phyloP scores from a whole-genome alignment of 2,797 vertebrate genomes.

The Sitta carolinensis region DNA sequence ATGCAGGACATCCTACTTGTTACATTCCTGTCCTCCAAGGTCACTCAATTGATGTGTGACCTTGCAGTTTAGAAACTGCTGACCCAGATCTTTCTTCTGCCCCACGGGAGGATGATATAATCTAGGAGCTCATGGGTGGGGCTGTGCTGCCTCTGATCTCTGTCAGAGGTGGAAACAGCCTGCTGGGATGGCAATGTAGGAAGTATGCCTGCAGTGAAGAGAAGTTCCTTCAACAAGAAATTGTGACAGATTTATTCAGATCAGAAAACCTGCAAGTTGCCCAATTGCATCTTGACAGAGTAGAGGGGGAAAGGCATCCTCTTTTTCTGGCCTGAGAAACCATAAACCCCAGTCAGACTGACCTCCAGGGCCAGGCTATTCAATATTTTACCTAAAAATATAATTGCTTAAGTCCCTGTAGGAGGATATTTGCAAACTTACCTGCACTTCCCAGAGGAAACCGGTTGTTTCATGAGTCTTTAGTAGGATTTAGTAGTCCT shows the following conservation, averaged over 20 bases:
- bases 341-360: not conserved
- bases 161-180: not conserved
- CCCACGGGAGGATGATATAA: not conserved
- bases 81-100: not conserved
- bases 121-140: not conserved
- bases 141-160: not conserved
- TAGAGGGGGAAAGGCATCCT: not conserved
- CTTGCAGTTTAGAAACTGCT: not conserved
- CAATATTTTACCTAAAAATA: not conserved
- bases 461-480: not conserved
- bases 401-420: not conserved
- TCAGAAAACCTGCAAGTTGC: not conserved
- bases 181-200: not conserved
- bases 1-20: not conserved
- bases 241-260: not conserved
- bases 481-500: not conserved
- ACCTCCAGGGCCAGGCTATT: not conserved
- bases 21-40: not conserved
- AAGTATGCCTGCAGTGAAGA: not conserved
- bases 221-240: not conserved
- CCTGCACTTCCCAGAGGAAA: not conserved
- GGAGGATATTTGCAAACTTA: not conserved
- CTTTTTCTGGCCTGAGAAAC: not conserved
- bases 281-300: not conserved
- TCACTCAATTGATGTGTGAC: not conserved